Base-by-base conservation (phyloP, 1,140 invertebrate species). In the Xylocopa sonorina region DNA sequence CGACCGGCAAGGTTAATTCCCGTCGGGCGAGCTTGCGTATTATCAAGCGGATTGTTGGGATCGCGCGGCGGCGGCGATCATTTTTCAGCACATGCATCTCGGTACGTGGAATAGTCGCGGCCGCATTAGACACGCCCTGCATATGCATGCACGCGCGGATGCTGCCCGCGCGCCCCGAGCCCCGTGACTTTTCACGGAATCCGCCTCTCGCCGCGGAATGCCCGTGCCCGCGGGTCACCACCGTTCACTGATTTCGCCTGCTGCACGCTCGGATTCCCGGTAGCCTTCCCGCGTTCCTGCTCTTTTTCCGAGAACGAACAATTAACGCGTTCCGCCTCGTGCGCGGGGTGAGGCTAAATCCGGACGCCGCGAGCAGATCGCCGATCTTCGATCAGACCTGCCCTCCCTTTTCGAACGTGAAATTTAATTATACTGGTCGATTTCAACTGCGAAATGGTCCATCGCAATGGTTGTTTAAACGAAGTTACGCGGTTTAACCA, bases 101-200 rank as follows among this genome's bases (percentile, higher is more conserved):
- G 38, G 16, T 69, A 58, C 64, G 51, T 68, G 63, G 51, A 77
- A 69, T 46, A 60, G 64, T 38, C 73, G 32, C 16, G 51, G 57
- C n/a, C 27, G 57, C 57, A 51, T 60, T 53, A 55, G 77, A 78
- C 69, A 73, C 77, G 41, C 77, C 77, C 68, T 55, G 58, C 48
- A 71, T 78, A 71, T 78, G 66, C 75, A 68, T 58, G 77, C 69
- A 50, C 38, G 21, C 74, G 46, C 46, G 48, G 76, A 72, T 72
- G 67, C 67, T 63, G 48, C 43, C 43, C 32, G 41, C 16, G 24
- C 51, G 27, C 51, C 24, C 43, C 62, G 60, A 18, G 34, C 50
- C 29, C n/a, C n/a, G n/a, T 57, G 68, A 57, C 21, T 72, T 78
- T 78, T 63, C 68, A 72, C 53, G 57, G 76, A 78, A 78, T 78